Evolutionary conservation across 2,113 vertebrate species (phyloP), one percentile per base, ranked within the genome.

Genomic region (Grantiella picta): DNA sequence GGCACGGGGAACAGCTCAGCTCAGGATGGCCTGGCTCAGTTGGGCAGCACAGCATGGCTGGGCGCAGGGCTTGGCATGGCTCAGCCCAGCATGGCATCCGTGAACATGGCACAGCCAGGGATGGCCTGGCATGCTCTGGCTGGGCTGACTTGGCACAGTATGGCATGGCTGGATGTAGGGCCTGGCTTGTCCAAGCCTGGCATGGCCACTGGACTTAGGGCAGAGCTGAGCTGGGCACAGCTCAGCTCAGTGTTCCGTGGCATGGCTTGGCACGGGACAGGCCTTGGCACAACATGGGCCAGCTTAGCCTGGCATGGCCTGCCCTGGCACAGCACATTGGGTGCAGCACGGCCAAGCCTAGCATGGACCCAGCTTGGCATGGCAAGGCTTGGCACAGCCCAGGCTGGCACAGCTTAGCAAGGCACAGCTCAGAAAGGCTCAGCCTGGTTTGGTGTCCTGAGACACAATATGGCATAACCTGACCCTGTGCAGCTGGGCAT

Each of bases 401-500:
- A 20, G 47, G 23, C 40, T 72, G 66, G 84, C 79, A 64, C 13
- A 40, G n/a, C 33, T 54, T 36, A 53, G 66, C 52, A 33, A 33
- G n/a, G 79, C 76, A 24, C 44, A 33, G 91, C 68, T 84, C 44
- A 35, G 31, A 38, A 38, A 38, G 38, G 66, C 80, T 42, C 20
- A 75, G 47, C 47, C 38, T 0, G 0, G 6, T 5, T 78, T 66
- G 52, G n/a, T 35, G 36, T 53, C 47, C 29, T 44, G 18, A 54
- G 22, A 59, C 21, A 11, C 40, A 25, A 8, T 10, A 1, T 65
- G 88, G 60, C 70, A 70, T 4, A 23, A 13, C 15, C 17, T 33
- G 42, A 76, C 71, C 65, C 33, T 0, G 0, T 7, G 4, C 15
- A 3, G 44, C 0, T 49, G 64, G 80, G 54, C 83, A 86, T 9